Evolutionary conservation across 2,888 invertebrate genomes (phyloP).

Genomic region (Neocrepidodera transversa): DNA sequence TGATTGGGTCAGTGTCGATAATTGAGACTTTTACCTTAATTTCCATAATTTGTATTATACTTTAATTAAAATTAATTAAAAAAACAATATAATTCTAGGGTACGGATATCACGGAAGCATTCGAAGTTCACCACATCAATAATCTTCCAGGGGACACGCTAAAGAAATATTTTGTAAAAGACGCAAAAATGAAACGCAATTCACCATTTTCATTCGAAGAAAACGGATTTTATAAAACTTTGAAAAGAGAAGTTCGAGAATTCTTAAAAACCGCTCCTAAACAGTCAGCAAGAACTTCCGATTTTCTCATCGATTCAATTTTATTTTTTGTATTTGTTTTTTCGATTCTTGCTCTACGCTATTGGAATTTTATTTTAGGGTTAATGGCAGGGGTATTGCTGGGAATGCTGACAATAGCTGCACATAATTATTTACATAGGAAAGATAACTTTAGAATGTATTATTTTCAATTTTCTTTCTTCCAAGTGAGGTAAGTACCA

Average conservation of each 20-base stretch:
- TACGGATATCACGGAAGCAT: conserved; percentile 82
- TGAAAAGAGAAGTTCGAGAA: conserved; percentile 66
- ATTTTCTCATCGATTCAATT: conserved; percentile 58
- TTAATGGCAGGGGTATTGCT: conserved; percentile 66
- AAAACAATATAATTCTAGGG: no score
- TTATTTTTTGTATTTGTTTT: conserved; percentile 51
- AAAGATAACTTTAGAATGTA: conserved; percentile 81
- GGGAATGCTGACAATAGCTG: conserved; percentile 66
- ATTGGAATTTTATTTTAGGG: conserved; percentile 59
- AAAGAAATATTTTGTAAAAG: conserved; percentile 70
- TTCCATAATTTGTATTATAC: no score
- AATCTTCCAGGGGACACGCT: conserved; percentile 64
- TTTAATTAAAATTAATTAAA: no score
- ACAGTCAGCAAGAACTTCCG: conserved; percentile 51
- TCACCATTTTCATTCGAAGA: conserved; percentile 77
- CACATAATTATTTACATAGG: conserved; percentile 82
- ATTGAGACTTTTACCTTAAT: no score
- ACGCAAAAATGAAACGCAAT: conserved; percentile 70
- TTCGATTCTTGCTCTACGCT: conserved; percentile 47
- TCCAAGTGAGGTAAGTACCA: conserved; percentile 68
- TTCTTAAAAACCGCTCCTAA: conserved; percentile 64
- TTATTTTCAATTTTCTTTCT: conserved; percentile 73
- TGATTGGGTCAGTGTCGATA: no score
- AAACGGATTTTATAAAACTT: conserved; percentile 76
- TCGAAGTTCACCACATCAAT: conserved; percentile 76